Evolutionary conservation across 1,140 invertebrate species (phyloP).

Genomic region (Aphelinus certus): DNA sequence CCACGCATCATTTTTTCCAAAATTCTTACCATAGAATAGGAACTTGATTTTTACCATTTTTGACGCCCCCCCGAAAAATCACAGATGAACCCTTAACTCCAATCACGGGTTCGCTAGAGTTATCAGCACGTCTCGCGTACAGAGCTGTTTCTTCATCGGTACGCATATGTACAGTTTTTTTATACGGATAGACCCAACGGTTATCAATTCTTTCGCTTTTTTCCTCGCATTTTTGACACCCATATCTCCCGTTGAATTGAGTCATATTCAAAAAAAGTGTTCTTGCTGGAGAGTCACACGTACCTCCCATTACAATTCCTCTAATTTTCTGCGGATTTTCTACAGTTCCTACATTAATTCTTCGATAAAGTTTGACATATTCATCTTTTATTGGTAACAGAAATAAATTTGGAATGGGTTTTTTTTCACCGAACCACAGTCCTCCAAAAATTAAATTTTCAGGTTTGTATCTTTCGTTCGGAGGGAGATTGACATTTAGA

Average conservation of each 20-base stretch:
- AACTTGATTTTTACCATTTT: too few relatives aligned
- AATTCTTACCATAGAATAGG: too few relatives aligned
- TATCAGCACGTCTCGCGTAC: background rate
- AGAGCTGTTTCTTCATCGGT: constrained; percentile 2
- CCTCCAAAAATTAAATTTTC: constrained; percentile 38
- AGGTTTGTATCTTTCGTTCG: constrained; percentile 25
- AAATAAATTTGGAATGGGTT: constrained; percentile 38
- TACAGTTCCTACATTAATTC: background rate
- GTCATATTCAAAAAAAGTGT: constrained; percentile 38
- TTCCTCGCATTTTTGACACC: constrained; percentile 18
- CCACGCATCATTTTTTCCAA: too few relatives aligned
- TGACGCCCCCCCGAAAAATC: too few relatives aligned
- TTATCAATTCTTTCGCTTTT: constrained; percentile 2
- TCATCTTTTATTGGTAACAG: background rate
- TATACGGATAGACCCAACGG: constrained; percentile 9
- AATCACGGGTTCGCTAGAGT: background rate
- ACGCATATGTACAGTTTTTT: constrained; percentile 22
- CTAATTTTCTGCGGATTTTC: background rate
- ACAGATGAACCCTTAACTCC: constrained; percentile 9
- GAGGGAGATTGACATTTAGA: constrained; percentile 34
- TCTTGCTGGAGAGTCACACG: constrained; percentile 35
- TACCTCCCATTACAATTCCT: constrained; percentile 36
- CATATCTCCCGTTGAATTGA: constrained; percentile 28
- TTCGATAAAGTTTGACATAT: background rate
- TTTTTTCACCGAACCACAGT: constrained; percentile 38